Evolutionary conservation across 2,888 invertebrate species (phyloP), one percentile per base, ranked within the genome.

Genomic region (Lasioglossum morio): DNA sequence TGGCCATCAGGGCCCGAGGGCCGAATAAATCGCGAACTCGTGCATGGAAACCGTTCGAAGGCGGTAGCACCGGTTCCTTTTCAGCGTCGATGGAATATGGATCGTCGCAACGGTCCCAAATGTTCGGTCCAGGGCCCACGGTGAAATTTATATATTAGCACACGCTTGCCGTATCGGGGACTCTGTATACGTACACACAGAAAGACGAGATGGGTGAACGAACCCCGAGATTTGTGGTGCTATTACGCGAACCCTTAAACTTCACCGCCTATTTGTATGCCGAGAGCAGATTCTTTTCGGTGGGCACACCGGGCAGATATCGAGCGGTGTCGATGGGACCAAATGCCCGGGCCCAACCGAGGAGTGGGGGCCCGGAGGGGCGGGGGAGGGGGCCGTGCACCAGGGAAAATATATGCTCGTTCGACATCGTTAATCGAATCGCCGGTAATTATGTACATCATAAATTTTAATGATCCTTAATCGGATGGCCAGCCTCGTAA

Each of bases 401-500:
- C 88, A 53, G 92, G 89, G 87, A 87, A 60, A 27, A 86, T 82
- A 79, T 90, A 87, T 79, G 79, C 90, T 90, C 88, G 90, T 87
- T 87, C 84, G 88, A 91, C 90, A 89, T 91, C 90, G 91, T 91
- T 91, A 90, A 92, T 91, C 92, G 91, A 87, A 92, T 91, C 91
- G 89, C 87, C 92, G 89, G 89, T 90, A 92, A 93, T 93, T 91
- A 91, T 87, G 86, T 87, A 85, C 88, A 86, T 92, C 92, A 92
- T 92, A 91, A 92, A 91, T 91, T 92, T 92, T 90, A 91, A 92
- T 92, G 92, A 92, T 91, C 90, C 87, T 84, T 88, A 84, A 90
- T 90, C 89, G 78, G 83, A 88, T 84, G 81, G 69, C 77, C 80
- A 72, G 66, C 30, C 66, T 16, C 34, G 30, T 66, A 66, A 66